Evolutionary conservation across 1,140 invertebrate genomes (phyloP).

Genomic region (Diorhabda carinulata): DNA sequence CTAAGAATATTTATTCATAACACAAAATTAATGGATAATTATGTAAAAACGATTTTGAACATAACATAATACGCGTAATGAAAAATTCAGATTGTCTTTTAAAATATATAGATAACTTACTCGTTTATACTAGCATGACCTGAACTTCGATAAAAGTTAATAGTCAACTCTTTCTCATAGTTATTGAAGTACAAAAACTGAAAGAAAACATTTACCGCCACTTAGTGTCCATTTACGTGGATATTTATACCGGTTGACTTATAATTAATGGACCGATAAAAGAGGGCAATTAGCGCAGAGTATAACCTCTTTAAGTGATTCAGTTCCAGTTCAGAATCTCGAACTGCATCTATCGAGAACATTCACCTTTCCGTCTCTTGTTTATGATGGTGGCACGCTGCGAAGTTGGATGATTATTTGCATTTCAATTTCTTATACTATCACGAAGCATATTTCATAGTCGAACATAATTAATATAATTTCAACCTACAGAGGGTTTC

Average conservation of each 20-base stretch:
- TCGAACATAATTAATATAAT: no score
- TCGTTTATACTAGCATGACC: no score
- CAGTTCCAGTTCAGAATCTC: neutral
- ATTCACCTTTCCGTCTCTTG: neutral
- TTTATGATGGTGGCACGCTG: neutral
- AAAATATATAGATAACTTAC: no score
- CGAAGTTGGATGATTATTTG: neutral
- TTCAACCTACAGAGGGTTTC: no score
- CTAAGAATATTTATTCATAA: neutral
- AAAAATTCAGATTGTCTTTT: no score
- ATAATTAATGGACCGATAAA: constrained; percentile 2
- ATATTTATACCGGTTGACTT: neutral
- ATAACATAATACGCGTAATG: no score
- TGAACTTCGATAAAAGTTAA: neutral
- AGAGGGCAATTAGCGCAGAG: neutral
- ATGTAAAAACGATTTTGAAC: no score
- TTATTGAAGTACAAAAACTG: neutral
- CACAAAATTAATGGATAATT: neutral
- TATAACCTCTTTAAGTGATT: neutral
- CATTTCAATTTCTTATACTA: neutral
- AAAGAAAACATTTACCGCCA: constrained; percentile 2
- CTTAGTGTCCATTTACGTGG: constrained; percentile 1
- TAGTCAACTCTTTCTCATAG: neutral
- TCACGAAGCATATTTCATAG: no score
- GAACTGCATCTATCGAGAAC: constrained; percentile 1